Conservation (phyloP, 2,888 invertebrate species). For the Allygus modestus region DNA sequence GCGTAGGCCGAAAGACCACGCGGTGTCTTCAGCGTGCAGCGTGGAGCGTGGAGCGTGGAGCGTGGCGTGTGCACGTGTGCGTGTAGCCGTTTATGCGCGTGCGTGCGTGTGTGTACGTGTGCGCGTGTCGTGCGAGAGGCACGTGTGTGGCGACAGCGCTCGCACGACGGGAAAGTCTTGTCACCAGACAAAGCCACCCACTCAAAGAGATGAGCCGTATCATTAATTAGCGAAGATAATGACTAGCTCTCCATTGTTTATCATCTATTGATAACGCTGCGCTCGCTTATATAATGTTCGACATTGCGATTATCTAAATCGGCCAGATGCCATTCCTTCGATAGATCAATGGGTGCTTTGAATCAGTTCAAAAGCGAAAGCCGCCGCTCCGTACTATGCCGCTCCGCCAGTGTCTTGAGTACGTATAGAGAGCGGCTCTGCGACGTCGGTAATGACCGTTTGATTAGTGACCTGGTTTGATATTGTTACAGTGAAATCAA, state of each 20-base stretch:
- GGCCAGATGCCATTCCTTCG: conserved; percentile 39
- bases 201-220: conserved; percentile 49
- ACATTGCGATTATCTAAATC: conserved; percentile 33
- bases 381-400: not conserved
- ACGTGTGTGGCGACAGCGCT: not conserved
- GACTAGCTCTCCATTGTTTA: conserved; percentile 38
- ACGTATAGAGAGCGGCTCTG: not conserved
- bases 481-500: too few relatives aligned
- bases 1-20: too few relatives aligned
- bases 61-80: not conserved
- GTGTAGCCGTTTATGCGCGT: not conserved
- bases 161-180: conserved; percentile 40
- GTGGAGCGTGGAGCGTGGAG: not conserved
- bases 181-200: conserved; percentile 38
- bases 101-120: not conserved
- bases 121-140: not conserved
- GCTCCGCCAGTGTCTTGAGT: not conserved
- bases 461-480: not conserved
- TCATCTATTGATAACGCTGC: conserved; percentile 37
- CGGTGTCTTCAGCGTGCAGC: too few relatives aligned
- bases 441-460: not conserved
- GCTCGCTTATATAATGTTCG: conserved; percentile 48
- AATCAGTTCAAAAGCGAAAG: conserved; percentile 48
- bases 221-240: conserved; percentile 56
- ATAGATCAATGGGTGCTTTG: conserved; percentile 30